Percentiles rank a stretch among this genome's conserved stretches.
Conservation (phyloP, 2,888 invertebrate genomes). For the Sphaerophoria rueppellii region DNA sequence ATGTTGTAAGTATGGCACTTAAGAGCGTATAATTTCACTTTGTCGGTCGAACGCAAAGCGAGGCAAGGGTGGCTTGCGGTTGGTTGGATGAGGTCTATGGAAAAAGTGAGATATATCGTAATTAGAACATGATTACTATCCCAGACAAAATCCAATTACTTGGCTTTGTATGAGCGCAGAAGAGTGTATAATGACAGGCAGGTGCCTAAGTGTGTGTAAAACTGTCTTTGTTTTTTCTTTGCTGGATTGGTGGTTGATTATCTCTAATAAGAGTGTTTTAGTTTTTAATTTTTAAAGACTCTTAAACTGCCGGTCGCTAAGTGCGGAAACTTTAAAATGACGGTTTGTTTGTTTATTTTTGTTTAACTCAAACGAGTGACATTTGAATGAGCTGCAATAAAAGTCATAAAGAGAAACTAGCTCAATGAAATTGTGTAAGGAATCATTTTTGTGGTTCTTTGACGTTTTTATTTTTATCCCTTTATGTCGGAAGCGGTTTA, state of each 20-base stretch:
- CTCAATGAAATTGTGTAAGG: background rate
- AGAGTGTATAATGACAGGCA: slow-evolving; percentile 60
- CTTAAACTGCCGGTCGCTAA: slow-evolving; percentile 27
- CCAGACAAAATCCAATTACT: slow-evolving; percentile 69
- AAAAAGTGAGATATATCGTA: slow-evolving; percentile 32
- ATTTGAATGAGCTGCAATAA: slow-evolving; percentile 9
- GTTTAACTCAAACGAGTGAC: slow-evolving; percentile 32
- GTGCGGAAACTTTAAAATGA: slow-evolving; percentile 34
- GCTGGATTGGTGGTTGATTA: slow-evolving; percentile 1
- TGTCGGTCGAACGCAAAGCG: background rate
- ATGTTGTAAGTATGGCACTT: slow-evolving; percentile 34
- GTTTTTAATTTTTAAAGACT: slow-evolving; percentile 39
- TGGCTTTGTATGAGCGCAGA: slow-evolving; percentile 62
- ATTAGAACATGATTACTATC: slow-evolving; percentile 62
- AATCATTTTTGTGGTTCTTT: slow-evolving; percentile 19
- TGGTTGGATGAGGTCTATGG: background rate
- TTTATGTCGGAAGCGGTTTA: background rate
- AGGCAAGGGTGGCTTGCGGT: background rate
- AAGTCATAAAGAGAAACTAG: background rate
- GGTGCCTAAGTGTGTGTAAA: slow-evolving; percentile 40
- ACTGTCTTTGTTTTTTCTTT: slow-evolving; percentile 16
- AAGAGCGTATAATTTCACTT: slow-evolving; percentile 23
- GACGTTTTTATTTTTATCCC: background rate
- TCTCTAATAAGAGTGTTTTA: background rate
- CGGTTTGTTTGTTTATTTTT: background rate